Evolutionary conservation across 2,113 vertebrate species (phyloP).

Genomic region (Callionymus lyra): DNA sequence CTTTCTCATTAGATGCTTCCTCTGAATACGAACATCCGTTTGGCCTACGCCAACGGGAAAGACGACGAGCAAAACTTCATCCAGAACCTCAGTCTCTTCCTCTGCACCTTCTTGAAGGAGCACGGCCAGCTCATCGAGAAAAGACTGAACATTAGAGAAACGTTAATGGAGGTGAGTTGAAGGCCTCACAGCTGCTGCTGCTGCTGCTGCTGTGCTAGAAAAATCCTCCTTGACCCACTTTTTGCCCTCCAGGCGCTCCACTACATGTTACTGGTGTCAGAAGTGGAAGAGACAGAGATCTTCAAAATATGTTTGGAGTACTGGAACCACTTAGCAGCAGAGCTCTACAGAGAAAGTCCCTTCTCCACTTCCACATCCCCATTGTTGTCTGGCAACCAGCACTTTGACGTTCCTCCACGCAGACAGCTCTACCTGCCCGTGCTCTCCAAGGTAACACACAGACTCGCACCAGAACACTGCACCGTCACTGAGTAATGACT

Average conservation of each 20-base stretch:
- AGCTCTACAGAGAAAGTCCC: constrained; percentile 93
- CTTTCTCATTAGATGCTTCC: constrained; percentile 83
- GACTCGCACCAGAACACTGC: background rate
- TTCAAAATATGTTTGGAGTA: constrained; percentile 99
- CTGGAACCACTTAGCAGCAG: constrained; percentile 97
- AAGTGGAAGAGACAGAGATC: constrained; percentile 98
- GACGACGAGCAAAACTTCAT: constrained; percentile 99
- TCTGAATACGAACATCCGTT: constrained; percentile 93
- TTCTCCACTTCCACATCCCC: constrained; percentile 94
- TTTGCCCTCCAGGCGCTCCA: constrained; percentile 79
- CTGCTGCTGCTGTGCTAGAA: background rate
- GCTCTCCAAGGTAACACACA: constrained; percentile 81
- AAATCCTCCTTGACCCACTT: background rate
- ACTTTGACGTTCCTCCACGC: constrained; percentile 93
- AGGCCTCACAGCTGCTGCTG: too few species aligned
- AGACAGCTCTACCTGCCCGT: constrained; percentile 94
- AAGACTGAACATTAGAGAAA: constrained; percentile 90
- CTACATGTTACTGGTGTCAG: constrained; percentile 96
- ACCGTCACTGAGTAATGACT: too few species aligned
- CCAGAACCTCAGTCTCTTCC: constrained; percentile 97
- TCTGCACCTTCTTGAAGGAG: constrained; percentile 97
- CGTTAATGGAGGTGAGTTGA: constrained; percentile 84
- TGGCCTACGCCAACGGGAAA: constrained; percentile 94
- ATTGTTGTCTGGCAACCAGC: constrained; percentile 88
- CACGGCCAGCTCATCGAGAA: constrained; percentile 96